phyloP scores from a whole-genome alignment of 2,797 vertebrate species.

The Limnodromus scolopaceus region DNA sequence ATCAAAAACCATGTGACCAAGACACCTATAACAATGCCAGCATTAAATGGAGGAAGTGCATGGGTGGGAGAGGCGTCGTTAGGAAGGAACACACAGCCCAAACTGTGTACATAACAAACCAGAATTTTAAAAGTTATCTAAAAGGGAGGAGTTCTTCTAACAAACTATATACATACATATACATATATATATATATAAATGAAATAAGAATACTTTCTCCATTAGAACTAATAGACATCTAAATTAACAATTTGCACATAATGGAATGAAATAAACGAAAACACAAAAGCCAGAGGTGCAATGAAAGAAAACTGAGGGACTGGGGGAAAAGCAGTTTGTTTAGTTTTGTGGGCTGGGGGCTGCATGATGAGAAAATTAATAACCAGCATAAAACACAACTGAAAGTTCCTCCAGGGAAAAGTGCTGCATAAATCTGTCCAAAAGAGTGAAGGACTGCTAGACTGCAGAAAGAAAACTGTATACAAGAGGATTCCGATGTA shows the following conservation, averaged over 20 bases:
- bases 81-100: neutral
- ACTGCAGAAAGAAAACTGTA: neutral
- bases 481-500: constrained; percentile 5
- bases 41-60: neutral
- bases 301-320: neutral
- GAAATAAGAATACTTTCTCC: neutral
- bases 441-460: constrained; percentile 3
- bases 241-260: neutral
- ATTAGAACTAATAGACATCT: neutral
- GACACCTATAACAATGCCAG: neutral
- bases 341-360: neutral
- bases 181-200: neutral
- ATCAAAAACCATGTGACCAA: neutral
- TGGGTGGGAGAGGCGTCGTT: no score
- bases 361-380: neutral
- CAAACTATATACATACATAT: neutral
- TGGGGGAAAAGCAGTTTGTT: neutral
- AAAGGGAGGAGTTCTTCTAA: neutral
- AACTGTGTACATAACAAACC: neutral
- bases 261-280: neutral
- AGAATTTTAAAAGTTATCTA: neutral
- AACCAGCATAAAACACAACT: neutral
- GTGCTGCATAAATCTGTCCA: neutral
- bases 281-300: neutral
- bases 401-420: neutral